Conservation (phyloP, 2,797 vertebrate species). For the Pangasius djambal region DNA sequence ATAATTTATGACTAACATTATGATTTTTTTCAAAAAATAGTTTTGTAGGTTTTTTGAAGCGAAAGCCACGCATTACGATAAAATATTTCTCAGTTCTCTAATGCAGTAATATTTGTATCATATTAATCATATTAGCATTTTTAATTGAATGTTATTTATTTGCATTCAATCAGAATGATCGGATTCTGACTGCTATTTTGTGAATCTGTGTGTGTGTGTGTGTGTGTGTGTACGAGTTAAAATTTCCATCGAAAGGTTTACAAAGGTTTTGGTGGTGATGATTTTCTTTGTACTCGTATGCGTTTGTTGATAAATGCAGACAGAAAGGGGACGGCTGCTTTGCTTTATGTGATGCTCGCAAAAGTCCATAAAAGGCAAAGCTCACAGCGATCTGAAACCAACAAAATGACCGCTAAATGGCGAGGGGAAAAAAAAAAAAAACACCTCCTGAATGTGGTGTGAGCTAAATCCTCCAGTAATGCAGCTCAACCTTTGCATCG, state of each 20-base stretch:
- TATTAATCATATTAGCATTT: neutral
- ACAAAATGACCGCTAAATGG: neutral
- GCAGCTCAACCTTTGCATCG: too few relatives aligned
- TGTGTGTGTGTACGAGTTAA: neutral
- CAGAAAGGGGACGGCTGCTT: neutral
- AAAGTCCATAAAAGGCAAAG: neutral
- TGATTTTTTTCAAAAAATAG: neutral
- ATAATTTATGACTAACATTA: neutral
- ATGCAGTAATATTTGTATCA: neutral
- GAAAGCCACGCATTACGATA: neutral
- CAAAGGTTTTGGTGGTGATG: too few relatives aligned
- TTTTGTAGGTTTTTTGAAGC: neutral
- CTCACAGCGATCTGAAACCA: neutral
- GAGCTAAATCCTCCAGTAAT: too few relatives aligned
- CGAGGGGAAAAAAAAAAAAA: neutral
- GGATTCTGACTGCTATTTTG: neutral
- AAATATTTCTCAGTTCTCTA: neutral
- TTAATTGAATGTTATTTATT: neutral
- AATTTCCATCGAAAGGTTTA: too few relatives aligned
- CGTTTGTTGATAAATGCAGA: too few relatives aligned
- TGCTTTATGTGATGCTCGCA: too few relatives aligned
- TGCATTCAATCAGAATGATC: neutral
- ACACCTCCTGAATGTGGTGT: neutral
- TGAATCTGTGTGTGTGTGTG: neutral
- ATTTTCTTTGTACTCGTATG: too few relatives aligned